Evolutionary conservation across 2,797 vertebrate genomes (phyloP).

Genomic region (Sebastes minor): DNA sequence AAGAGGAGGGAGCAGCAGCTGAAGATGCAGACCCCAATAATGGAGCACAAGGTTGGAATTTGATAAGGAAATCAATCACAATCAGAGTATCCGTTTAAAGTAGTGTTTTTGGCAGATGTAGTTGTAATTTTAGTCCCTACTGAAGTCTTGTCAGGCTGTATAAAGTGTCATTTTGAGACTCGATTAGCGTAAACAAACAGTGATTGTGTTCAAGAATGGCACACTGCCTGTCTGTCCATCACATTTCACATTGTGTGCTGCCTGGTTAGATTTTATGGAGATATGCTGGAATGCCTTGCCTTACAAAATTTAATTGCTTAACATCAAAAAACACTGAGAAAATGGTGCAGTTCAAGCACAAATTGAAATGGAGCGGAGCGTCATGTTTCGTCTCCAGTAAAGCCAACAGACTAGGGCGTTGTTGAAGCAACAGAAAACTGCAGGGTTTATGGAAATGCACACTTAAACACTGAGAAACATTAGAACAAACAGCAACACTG

Average conservation of each 20-base stretch:
- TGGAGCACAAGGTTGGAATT: constrained; percentile 84
- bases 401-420: not conserved
- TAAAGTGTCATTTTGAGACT: not conserved
- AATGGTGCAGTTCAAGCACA: not conserved
- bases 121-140: not conserved
- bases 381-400: not conserved
- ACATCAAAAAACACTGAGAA: not conserved
- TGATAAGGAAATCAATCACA: not conserved
- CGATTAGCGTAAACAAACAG: not conserved
- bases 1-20: constrained; percentile 92
- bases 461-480: not conserved
- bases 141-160: not conserved
- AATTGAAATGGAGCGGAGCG: not conserved
- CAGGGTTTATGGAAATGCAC: not conserved
- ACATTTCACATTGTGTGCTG: not conserved
- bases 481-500: not conserved
- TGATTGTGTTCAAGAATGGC: not conserved
- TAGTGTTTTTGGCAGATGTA: not conserved
- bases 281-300: not conserved
- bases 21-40: constrained; percentile 95
- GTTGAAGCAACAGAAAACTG: not conserved
- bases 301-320: not conserved
- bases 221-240: not conserved
- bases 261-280: not conserved
- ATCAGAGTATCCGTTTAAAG: not conserved